phyloP scores from a whole-genome alignment of 2,797 vertebrate species.

The Xyrichtys novacula region DNA sequence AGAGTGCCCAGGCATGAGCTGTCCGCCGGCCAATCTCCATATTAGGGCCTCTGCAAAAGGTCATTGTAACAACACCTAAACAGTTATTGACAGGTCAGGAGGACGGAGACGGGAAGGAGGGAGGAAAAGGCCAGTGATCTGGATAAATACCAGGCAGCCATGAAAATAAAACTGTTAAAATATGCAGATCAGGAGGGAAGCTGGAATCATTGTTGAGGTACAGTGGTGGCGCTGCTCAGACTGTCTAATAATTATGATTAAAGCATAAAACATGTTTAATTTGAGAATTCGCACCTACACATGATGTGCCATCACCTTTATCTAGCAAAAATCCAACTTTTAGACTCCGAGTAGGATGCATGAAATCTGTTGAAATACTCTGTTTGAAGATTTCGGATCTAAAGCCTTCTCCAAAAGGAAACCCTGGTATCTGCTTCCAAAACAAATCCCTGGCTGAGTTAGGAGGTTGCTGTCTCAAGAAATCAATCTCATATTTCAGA shows the following conservation, averaged over 20 bases:
- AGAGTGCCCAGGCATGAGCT: slow-evolving; percentile 32
- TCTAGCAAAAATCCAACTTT: slow-evolving; percentile 25
- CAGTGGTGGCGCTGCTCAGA: slow-evolving; percentile 19
- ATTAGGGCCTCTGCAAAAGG: slow-evolving; percentile 68
- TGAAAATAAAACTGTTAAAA: slow-evolving; percentile 58
- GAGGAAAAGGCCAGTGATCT: slow-evolving; percentile 50
- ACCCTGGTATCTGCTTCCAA: slow-evolving; percentile 31
- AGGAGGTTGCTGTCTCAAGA: slow-evolving; percentile 36
- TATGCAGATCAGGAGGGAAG: slow-evolving; percentile 44
- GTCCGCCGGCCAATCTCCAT: slow-evolving; percentile 64
- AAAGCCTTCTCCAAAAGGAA: slow-evolving; percentile 40
- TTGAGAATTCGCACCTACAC: slow-evolving; percentile 18
- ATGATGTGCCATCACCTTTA: slow-evolving; percentile 12
- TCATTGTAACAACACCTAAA: slow-evolving; percentile 64
- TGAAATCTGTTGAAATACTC: slow-evolving; percentile 20
- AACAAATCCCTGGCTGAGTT: slow-evolving; percentile 31
- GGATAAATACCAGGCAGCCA: slow-evolving; percentile 48
- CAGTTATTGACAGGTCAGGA: slow-evolving; percentile 57
- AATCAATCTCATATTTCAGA: slow-evolving; percentile 35
- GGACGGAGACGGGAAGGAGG: slow-evolving; percentile 30
- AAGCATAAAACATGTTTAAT: slow-evolving; percentile 16
- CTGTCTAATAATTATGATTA: too few species aligned
- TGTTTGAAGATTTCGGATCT: slow-evolving; percentile 37
- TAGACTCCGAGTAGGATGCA: slow-evolving; percentile 7
- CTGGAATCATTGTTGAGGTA: slow-evolving; percentile 30